Base-by-base conservation (phyloP, 2,797 vertebrate species). In the Periophthalmus magnuspinnatus region DNA sequence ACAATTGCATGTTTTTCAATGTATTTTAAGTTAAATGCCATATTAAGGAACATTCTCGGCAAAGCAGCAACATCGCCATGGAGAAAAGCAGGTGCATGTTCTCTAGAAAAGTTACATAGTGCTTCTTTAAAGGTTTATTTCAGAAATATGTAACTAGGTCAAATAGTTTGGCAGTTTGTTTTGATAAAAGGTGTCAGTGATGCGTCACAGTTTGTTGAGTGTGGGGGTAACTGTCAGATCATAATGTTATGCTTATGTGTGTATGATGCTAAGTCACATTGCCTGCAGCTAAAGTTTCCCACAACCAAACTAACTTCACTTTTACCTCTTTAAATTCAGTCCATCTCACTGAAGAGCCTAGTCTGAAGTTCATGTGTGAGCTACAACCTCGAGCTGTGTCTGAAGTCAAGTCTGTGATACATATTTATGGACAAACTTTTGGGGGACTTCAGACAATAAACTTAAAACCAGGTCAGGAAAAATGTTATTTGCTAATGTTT, bases 341-440 rank as follows among this genome's bases (percentile, higher is more conserved):
- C 5, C 13, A 11, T 24, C 33, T 58, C 50, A n/a, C 65, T 38
- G 13, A 17, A 5, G 52, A 56, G 17, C 57, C 56, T 55, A 61
- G 16, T 61, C 10, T 66, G 55, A 65, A 32, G 54, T 63, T 22
- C 63, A 28, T 67, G 32, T 72, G 66, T 67, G 50, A 66, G 0
- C 1, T 32, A 75, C 61, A 45, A 54, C 61, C 65, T n/a, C 67
- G 54, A 36, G 58, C 59, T 62, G 17, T 13, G 28, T 65, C 38
- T 21, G 67, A 84, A 72, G 47, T 36, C 14, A 11, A 10, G 16
- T 65, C 63, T 73, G 21, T 64, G 14, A 62, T 65, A 67, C 69
- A 67, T 61, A 74, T 64, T 54, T 57, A 22, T 62, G 21, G 65
- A 68, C 45, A 16, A 41, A n/a, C 47, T 9, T 41, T 52, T 38